Evolutionary conservation across 1,140 invertebrate genomes (phyloP).

Genomic region (Reticulitermes speratus): DNA sequence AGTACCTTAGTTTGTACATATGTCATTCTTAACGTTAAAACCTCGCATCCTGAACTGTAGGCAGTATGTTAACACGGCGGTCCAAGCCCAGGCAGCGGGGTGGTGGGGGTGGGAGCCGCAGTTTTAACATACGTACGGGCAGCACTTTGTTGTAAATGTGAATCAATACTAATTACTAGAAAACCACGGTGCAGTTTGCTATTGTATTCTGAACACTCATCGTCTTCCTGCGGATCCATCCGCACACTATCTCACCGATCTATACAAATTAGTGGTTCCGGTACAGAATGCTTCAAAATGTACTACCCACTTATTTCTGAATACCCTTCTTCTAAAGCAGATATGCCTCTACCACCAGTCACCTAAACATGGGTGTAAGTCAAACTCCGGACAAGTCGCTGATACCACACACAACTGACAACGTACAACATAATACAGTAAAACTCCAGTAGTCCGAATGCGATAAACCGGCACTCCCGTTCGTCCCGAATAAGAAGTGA

Average conservation of each 20-base stretch:
- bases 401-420: too few species aligned
- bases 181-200: neutral
- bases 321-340: neutral
- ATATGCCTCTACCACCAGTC: too few species aligned
- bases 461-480: too few species aligned
- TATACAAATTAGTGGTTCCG: neutral
- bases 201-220: neutral
- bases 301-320: neutral
- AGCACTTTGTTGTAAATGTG: neutral
- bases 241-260: neutral
- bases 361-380: too few species aligned
- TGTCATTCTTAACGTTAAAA: neutral
- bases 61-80: neutral
- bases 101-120: neutral
- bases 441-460: too few species aligned
- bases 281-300: neutral
- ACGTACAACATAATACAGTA: too few species aligned
- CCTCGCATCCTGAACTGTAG: neutral
- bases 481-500: too few species aligned
- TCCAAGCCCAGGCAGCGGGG: too few species aligned
- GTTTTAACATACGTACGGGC: neutral
- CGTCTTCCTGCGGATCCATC: neutral
- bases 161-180: neutral
- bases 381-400: too few species aligned
- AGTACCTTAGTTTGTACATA: neutral